Conservation (phyloP, 2,113 vertebrate species). For the Actenoides hombroni region DNA sequence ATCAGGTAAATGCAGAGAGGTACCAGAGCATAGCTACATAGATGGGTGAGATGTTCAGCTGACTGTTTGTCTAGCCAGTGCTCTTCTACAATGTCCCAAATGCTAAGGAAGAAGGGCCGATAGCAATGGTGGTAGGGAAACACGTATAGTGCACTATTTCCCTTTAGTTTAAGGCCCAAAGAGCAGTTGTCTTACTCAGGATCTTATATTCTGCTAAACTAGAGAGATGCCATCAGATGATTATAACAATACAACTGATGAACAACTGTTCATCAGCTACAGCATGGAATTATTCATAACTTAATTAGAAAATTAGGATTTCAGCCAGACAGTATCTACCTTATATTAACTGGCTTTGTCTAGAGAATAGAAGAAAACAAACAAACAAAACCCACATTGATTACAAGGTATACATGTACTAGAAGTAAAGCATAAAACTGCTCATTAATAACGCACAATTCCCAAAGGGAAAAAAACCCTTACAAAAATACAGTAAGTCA, state of each 20-base stretch:
- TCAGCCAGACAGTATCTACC: slow-evolving; percentile 12
- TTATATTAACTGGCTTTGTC: slow-evolving; percentile 2
- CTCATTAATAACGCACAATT: slow-evolving; percentile 59
- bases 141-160: background rate
- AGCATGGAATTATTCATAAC: slow-evolving; percentile 1
- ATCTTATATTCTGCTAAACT: background rate
- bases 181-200: background rate
- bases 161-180: slow-evolving; percentile 32
- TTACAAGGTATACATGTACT: background rate
- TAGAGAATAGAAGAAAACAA: slow-evolving; percentile 9
- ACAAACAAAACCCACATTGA: background rate
- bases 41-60: background rate
- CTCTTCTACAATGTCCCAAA: background rate
- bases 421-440: slow-evolving; percentile 69
- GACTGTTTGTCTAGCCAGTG: background rate
- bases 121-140: background rate
- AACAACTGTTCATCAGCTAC: background rate
- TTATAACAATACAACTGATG: background rate
- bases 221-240: background rate
- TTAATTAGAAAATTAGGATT: slow-evolving; percentile 33
- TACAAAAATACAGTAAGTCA: slow-evolving; percentile 48
- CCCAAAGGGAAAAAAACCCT: slow-evolving; percentile 66
- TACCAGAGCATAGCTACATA: background rate
- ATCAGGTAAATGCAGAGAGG: background rate
- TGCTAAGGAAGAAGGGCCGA: background rate